Evolutionary conservation across 2,797 vertebrate genomes (phyloP).

Genomic region (Spinibarbus caldwelli): DNA sequence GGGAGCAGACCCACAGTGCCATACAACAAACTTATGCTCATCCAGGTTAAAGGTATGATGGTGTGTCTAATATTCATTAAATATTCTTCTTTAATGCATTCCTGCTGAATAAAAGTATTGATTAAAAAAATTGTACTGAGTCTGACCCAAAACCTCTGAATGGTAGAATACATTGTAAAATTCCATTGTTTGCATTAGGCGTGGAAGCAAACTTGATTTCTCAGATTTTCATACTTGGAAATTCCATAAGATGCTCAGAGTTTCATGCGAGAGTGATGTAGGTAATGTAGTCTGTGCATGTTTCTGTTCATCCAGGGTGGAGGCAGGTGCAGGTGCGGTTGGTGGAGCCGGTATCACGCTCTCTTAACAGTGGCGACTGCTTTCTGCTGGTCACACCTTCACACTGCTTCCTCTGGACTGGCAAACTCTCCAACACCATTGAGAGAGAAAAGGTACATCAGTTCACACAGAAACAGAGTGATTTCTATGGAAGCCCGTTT

Average conservation of each 20-base stretch:
- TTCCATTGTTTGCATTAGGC: neutral
- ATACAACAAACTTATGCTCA: constrained; percentile 79
- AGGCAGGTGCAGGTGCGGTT: constrained; percentile 79
- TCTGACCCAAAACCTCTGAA: no score
- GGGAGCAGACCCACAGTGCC: constrained; percentile 58
- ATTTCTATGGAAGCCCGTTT: no score
- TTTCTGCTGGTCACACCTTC: constrained; percentile 78
- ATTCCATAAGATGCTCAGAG: neutral
- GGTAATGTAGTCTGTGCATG: neutral
- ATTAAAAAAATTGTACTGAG: neutral
- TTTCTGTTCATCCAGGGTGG: constrained; percentile 70
- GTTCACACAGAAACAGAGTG: neutral
- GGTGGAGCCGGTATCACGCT: constrained; percentile 73
- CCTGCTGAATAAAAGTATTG: neutral
- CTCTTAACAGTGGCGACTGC: constrained; percentile 83
- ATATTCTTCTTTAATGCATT: neutral
- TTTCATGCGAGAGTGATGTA: neutral
- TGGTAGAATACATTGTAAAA: neutral
- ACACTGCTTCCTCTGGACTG: constrained; percentile 79
- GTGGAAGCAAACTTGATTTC: neutral
- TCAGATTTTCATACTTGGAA: neutral
- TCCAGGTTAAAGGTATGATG: constrained; percentile 79
- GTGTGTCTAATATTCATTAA: neutral
- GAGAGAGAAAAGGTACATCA: constrained; percentile 79
- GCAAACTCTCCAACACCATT: constrained; percentile 76